Conservation (phyloP, 2,797 vertebrate genomes). For the Taenioides sp. region DNA sequence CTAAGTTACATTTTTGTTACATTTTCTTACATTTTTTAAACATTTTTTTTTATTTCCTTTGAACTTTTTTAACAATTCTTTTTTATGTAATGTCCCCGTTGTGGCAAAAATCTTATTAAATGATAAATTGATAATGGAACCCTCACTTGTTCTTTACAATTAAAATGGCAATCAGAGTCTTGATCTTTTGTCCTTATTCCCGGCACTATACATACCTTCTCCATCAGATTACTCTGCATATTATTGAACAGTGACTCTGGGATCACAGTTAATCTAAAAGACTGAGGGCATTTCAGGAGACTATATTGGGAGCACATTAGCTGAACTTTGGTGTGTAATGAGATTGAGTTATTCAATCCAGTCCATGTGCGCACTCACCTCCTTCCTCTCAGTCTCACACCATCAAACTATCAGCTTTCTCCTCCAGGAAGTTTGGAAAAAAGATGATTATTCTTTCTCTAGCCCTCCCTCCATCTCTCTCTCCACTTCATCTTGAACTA, state of each 20-base stretch:
- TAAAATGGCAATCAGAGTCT: neutral
- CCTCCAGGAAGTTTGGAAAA: slow-evolving; percentile 40
- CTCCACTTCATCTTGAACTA: slow-evolving; percentile 24
- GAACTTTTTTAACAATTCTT: too few species aligned
- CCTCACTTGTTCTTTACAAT: neutral
- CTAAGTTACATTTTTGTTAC: too few species aligned
- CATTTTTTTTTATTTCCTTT: too few species aligned
- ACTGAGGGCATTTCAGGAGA: neutral
- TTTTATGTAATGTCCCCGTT: neutral
- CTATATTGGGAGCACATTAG: slow-evolving; percentile 19
- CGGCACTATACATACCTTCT: neutral
- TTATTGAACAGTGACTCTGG: neutral
- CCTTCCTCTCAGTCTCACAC: slow-evolving; percentile 30
- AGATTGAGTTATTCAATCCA: slow-evolving; percentile 36
- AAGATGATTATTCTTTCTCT: slow-evolving; percentile 30
- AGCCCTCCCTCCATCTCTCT: slow-evolving; percentile 5
- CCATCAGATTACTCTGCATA: neutral
- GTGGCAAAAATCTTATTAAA: neutral
- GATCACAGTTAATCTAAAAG: slow-evolving; percentile 7
- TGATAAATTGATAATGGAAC: neutral
- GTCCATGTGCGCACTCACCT: slow-evolving; percentile 13
- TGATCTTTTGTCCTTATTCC: neutral
- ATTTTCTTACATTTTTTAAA: too few species aligned
- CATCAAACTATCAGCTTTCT: slow-evolving; percentile 54
- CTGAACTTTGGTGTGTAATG: slow-evolving; percentile 22